These are phyloP conservation scores for Heliconius ethilla DNA, from an alignment of 2,888 invertebrate species.

Conservation along the genomic window DNA sequence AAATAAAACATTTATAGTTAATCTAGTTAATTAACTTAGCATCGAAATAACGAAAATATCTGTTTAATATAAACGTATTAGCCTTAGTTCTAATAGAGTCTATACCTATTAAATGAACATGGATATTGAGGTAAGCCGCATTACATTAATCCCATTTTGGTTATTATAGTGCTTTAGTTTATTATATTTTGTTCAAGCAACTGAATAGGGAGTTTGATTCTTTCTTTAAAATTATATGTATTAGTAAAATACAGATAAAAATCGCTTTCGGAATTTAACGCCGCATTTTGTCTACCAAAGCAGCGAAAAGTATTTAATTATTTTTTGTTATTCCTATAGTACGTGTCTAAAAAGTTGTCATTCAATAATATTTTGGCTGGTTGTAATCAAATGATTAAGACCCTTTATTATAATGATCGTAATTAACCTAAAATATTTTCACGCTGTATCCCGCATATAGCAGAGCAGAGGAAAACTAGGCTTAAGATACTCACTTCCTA, in stretches of 20 bases:
- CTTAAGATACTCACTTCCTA: neutral
- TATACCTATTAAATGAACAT: slow-evolving; percentile 17
- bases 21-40: neutral
- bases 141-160: slow-evolving; percentile 9
- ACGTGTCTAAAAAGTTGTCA: too few relatives aligned
- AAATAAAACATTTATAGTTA: neutral
- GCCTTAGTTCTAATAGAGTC: slow-evolving; percentile 2
- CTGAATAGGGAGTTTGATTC: neutral
- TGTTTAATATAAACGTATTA: neutral
- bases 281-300: too few relatives aligned
- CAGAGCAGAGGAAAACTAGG: neutral
- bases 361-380: too few relatives aligned
- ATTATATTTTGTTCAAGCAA: neutral
- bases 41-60: neutral
- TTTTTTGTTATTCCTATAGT: too few relatives aligned
- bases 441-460: too few relatives aligned
- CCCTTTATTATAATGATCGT: too few relatives aligned
- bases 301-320: too few relatives aligned
- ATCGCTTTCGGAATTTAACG: too few relatives aligned
- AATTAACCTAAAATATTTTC: too few relatives aligned
- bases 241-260: too few relatives aligned
- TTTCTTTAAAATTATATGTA: neutral
- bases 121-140: slow-evolving; percentile 21
- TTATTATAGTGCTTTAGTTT: neutral
- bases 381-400: too few relatives aligned